Percentiles rank a stretch among this genome's conserved stretches.
Conservation (phyloP, 2,797 vertebrate genomes). For the Thalassophryne amazonica region DNA sequence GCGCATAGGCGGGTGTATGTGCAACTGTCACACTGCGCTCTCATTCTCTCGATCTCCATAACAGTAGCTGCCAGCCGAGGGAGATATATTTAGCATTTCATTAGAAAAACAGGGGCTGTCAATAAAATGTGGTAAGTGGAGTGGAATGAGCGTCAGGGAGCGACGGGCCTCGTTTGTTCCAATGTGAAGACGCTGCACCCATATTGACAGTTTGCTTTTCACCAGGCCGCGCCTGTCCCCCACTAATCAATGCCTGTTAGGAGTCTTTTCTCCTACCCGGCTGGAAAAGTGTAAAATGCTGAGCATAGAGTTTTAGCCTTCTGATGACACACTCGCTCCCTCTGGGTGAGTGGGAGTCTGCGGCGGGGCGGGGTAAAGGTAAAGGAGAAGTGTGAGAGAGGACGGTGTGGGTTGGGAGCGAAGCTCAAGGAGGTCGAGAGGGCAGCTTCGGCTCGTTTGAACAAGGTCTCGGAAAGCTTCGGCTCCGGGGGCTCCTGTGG, state of each 20-base stretch:
- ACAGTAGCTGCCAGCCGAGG: conserved; percentile 72
- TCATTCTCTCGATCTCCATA: conserved; percentile 74
- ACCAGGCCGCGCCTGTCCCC: conserved; percentile 66
- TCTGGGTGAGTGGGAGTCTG: conserved; percentile 21
- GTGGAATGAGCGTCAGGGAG: conserved; percentile 75
- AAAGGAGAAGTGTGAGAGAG: conserved; percentile 70
- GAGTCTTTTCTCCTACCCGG: conserved; percentile 76
- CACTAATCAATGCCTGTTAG: conserved; percentile 76
- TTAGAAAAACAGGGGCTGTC: conserved; percentile 79
- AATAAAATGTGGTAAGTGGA: conserved; percentile 81
- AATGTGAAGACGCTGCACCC: conserved; percentile 72
- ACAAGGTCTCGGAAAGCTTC: conserved; percentile 46
- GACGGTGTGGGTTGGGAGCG: conserved; percentile 40
- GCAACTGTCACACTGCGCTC: conserved; percentile 65
- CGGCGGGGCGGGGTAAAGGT: conserved; percentile 44
- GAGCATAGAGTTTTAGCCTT: conserved; percentile 66
- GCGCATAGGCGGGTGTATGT: conserved; percentile 10
- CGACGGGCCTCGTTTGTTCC: conserved; percentile 76
- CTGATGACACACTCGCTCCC: conserved; percentile 73
- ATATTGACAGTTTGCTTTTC: conserved; percentile 78
- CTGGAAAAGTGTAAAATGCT: conserved; percentile 76
- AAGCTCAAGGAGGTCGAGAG: conserved; percentile 51
- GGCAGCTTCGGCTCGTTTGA: conserved; percentile 69
- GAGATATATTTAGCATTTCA: conserved; percentile 82
- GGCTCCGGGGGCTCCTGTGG: conserved; percentile 58